Base-by-base conservation (phyloP, 2,888 invertebrate species). In the Clanis bilineata region DNA sequence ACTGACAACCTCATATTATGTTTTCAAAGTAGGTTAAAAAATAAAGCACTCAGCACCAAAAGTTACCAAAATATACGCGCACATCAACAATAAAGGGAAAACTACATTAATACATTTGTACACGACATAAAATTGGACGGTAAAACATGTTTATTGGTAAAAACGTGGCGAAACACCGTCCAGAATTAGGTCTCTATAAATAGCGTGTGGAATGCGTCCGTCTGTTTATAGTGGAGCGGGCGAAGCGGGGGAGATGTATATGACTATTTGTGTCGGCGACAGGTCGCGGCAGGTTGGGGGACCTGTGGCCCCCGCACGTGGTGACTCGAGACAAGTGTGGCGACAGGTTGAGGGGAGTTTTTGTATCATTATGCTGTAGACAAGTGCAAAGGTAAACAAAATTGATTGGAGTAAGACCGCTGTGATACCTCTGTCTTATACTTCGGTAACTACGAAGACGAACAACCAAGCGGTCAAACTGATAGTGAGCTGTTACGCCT, bases 111-210 rank as follows among this genome's bases (percentile, higher is more conserved):
- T 10, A 28, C 18, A 9, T 9, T 51, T 18, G 18, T 28, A 45
- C 28, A 51, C 22, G 18, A 32, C 51, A 51, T 51, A 51, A 51
- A 51, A 32, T 51, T 51, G 28, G 51, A 51, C 32, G 32, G 18
- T 51, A 51, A 51, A 51, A 51, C 51, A 51, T 51, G 28, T 51
- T 51, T 51, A 51, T 60, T 62, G 65, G 65, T 64, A 63, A 69
- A 68, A 67, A 64, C 62, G 59, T 68, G 62, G 64, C 59, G 51
- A 58, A 68, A 70, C 69, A 70, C 80, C 74, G 68, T 86, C 85
- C 87, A 82, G 80, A 88, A 85, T 89, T 90, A 90, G 88, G 79
- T 76, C 67, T 74, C 74, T 82, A 85, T 87, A 79, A 87, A 86
- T 87, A 89, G 59, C 63, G 66, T 69, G 67, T 71, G 88, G 90